Percentiles rank a stretch among this genome's conserved stretches.
Conservation (phyloP, 2,797 vertebrate genomes). For the Perdix hodgsoniae region DNA sequence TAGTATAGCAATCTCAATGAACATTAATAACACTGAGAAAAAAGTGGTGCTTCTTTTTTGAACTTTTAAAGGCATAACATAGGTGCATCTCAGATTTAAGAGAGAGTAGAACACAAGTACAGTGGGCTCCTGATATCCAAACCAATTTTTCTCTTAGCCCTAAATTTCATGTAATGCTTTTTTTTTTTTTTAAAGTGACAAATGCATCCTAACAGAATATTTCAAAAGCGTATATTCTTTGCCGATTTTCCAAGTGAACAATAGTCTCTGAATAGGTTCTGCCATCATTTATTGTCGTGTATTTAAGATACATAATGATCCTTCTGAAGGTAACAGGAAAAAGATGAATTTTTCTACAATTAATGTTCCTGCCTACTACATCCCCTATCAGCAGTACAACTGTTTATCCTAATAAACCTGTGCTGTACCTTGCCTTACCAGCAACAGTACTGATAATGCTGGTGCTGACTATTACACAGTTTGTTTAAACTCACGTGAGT, state of each 20-base stretch:
- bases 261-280: background rate
- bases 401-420: background rate
- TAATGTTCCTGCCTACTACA: background rate
- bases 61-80: background rate
- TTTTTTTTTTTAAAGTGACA: background rate
- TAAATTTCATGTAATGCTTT: background rate
- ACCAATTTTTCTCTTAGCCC: background rate
- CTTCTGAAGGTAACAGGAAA: background rate
- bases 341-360: background rate
- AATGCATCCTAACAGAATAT: background rate
- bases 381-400: background rate
- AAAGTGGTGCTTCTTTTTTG: background rate
- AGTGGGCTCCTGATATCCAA: accelerated
- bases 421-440: background rate
- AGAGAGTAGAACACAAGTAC: background rate
- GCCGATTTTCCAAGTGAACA: background rate
- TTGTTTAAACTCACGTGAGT: background rate
- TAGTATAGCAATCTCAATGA: background rate
- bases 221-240: background rate
- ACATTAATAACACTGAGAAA: accelerated
- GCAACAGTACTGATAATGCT: background rate
- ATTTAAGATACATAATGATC: background rate
- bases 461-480: background rate
- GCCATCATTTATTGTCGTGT: background rate
- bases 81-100: background rate